Conservation (phyloP, 2,888 invertebrate genomes). For the Pollenia labialis region DNA sequence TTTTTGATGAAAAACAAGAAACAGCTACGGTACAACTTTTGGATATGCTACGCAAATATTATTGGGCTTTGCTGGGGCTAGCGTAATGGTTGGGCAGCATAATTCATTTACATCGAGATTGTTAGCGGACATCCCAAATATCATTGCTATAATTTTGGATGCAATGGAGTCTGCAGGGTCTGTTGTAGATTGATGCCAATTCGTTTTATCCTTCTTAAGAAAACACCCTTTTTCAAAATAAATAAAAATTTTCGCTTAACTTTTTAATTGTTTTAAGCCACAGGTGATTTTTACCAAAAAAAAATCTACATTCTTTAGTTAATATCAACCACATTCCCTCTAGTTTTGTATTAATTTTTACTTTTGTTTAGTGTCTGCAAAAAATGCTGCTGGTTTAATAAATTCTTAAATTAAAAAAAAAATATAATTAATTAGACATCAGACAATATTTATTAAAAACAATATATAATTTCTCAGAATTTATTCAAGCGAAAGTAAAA, state of each 20-base stretch:
- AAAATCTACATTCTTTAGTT: neutral
- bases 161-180: no score
- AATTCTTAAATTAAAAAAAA: slow-evolving; percentile 12
- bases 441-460: neutral
- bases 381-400: slow-evolving; percentile 21
- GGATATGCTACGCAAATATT: no score
- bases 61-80: no score
- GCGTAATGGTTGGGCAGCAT: no score
- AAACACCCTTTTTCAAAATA: no score
- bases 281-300: neutral
- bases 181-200: no score
- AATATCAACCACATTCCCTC: slow-evolving; percentile 40
- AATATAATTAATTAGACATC: slow-evolving; percentile 41
- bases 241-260: neutral
- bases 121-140: no score
- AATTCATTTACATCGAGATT: no score
- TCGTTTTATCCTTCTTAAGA: no score
- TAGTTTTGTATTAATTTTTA: neutral
- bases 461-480: slow-evolving; percentile 44
- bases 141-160: no score
- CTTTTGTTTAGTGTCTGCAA: slow-evolving; percentile 24
- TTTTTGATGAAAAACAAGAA: no score
- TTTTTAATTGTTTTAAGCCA: neutral
- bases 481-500: slow-evolving; percentile 69
- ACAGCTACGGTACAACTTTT: no score